These are phyloP conservation scores for Manacus vitellinus DNA, from an alignment of 2,113 vertebrate genomes.

Conservation along the genomic window DNA sequence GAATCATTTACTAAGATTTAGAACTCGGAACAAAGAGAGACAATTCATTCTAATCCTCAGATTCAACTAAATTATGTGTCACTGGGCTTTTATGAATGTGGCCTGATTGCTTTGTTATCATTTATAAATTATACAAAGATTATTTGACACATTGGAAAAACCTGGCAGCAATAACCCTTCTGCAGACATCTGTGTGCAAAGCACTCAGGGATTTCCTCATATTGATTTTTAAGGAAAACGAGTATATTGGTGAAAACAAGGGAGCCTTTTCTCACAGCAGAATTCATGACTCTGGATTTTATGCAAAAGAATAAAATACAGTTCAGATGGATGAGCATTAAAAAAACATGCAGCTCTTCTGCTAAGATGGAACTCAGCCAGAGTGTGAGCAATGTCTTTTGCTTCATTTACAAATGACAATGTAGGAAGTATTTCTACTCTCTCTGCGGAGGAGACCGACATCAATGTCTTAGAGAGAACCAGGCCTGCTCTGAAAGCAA, in stretches of 20 bases:
- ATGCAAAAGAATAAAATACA: background rate
- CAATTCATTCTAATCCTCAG: slow-evolving; percentile 88
- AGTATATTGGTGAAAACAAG: slow-evolving; percentile 8
- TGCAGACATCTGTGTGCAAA: slow-evolving; percentile 58
- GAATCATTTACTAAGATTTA: slow-evolving; percentile 91
- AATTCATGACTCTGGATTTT: background rate
- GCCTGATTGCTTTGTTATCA: slow-evolving; percentile 80
- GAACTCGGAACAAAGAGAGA: slow-evolving; percentile 86
- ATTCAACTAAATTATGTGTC: slow-evolving; percentile 80
- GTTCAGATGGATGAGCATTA: background rate
- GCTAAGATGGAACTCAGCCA: background rate
- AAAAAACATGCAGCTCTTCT: background rate
- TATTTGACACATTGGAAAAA: slow-evolving; percentile 62
- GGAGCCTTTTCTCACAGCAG: background rate
- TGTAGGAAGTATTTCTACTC: background rate
- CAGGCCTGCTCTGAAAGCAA: background rate
- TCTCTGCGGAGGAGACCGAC: background rate
- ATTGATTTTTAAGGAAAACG: slow-evolving; percentile 47
- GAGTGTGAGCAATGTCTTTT: background rate
- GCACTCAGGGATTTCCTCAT: slow-evolving; percentile 37
- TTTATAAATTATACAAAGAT: slow-evolving; percentile 79
- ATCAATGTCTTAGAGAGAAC: background rate
- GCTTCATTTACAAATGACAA: background rate
- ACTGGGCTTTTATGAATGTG: slow-evolving; percentile 79
- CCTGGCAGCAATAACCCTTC: slow-evolving; percentile 57